phyloP scores from a whole-genome alignment of 2,113 vertebrate genomes.

The Grammomys surdaster region DNA sequence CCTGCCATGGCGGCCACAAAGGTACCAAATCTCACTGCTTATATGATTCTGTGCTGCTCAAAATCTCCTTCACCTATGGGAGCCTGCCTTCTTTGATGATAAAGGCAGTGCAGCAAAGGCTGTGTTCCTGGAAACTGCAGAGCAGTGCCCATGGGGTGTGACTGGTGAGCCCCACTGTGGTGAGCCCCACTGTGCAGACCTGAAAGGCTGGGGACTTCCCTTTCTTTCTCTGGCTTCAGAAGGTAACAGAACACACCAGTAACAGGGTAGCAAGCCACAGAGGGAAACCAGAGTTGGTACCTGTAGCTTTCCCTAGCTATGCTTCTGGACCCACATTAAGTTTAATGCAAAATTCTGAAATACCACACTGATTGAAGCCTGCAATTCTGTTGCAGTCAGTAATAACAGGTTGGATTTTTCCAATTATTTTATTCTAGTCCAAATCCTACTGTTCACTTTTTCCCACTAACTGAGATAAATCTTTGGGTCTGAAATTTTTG shows the following conservation, averaged over 20 bases:
- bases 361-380: background rate
- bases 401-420: constrained; percentile 32
- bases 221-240: constrained; percentile 30
- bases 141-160: background rate
- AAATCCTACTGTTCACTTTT: background rate
- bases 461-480: background rate
- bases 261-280: background rate
- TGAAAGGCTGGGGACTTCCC: constrained; percentile 6
- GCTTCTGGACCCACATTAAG: background rate
- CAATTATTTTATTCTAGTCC: background rate
- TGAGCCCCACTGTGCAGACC: background rate
- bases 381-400: background rate
- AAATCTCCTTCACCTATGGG: background rate
- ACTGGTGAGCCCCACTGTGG: background rate
- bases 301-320: background rate
- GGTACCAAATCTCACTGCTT: constrained; percentile 84
- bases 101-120: background rate
- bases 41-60: background rate
- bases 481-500: background rate
- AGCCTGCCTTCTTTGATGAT: background rate
- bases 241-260: constrained; percentile 8
- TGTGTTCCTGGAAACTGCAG: background rate
- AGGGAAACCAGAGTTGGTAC: background rate
- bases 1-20: constrained; percentile 97
- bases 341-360: background rate